These are phyloP conservation scores for Achatina immaculata DNA, from an alignment of 1,140 invertebrate species.

Conservation along the genomic window DNA sequence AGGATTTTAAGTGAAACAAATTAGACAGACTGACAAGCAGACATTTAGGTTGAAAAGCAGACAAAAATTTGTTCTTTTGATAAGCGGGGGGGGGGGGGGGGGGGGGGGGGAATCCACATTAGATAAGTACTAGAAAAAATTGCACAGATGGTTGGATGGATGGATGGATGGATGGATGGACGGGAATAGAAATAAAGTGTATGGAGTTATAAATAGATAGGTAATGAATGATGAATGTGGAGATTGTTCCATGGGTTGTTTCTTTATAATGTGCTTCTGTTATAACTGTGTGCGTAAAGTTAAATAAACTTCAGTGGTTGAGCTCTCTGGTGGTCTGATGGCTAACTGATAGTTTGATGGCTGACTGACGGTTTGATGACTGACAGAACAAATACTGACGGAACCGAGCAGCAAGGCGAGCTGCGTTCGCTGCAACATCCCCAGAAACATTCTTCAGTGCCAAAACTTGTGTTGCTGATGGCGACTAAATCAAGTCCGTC, in stretches of 20 bases:
- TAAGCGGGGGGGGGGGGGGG: no score
- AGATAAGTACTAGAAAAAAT: no score
- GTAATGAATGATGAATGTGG: background rate
- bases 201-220: no score
- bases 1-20: background rate
- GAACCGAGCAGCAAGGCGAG: slow-evolving; percentile 20
- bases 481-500: background rate
- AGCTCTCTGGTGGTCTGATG: background rate
- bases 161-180: no score
- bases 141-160: no score
- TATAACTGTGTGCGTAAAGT: background rate
- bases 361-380: background rate
- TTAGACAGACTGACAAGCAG: background rate
- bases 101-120: no score
- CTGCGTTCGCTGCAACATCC: slow-evolving; percentile 1
- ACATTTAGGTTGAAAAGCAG: background rate
- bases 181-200: no score
- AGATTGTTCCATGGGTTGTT: background rate
- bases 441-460: slow-evolving; percentile 10
- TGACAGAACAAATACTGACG: background rate
- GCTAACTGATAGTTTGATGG: no score
- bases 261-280: background rate
- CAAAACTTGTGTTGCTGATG: background rate
- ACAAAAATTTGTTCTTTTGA: no score
- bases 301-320: background rate